Conservation (phyloP, 2,797 vertebrate species). For the Dipus sagitta region DNA sequence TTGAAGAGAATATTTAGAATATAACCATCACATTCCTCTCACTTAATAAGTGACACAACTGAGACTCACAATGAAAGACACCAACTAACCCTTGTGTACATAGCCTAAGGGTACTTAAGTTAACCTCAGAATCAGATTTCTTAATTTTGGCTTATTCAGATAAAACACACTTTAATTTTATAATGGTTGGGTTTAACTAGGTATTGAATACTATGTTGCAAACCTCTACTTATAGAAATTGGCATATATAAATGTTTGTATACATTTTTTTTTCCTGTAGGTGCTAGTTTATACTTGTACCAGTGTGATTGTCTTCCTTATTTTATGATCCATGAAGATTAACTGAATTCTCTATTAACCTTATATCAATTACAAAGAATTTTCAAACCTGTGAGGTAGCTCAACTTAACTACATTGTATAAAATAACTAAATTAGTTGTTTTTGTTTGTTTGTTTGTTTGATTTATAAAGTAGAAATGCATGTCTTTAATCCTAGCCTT, state of each 20-base stretch:
- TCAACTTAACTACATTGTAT: conserved; percentile 46
- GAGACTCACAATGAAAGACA: not conserved
- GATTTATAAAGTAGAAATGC: conserved; percentile 36
- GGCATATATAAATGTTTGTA: conserved; percentile 86
- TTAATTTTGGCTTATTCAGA: conserved; percentile 36
- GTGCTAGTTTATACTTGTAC: conserved; percentile 84
- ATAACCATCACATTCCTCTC: not conserved
- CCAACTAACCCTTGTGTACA: conserved; percentile 10
- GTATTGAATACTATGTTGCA: conserved; percentile 83
- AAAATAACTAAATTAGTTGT: conserved; percentile 40
- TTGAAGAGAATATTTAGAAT: conserved; percentile 56
- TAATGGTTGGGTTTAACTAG: conserved; percentile 82
- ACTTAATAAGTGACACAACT: conserved; percentile 21
- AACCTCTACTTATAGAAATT: conserved; percentile 85
- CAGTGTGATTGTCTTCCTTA: conserved; percentile 79
- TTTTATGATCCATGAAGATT: conserved; percentile 79
- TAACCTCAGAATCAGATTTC: conserved; percentile 41
- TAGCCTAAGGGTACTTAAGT: conserved; percentile 31
- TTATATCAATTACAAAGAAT: conserved; percentile 67
- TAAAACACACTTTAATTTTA: conserved; percentile 63
- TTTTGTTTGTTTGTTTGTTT: too few relatives aligned
- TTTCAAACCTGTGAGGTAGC: conserved; percentile 12
- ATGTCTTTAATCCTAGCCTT: too few relatives aligned
- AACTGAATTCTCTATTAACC: conserved; percentile 70
- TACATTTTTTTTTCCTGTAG: conserved; percentile 83